Evolutionary conservation across 2,888 invertebrate species (phyloP), one percentile per base, ranked within the genome.

Genomic region (Sarcophaga rosellei): DNA sequence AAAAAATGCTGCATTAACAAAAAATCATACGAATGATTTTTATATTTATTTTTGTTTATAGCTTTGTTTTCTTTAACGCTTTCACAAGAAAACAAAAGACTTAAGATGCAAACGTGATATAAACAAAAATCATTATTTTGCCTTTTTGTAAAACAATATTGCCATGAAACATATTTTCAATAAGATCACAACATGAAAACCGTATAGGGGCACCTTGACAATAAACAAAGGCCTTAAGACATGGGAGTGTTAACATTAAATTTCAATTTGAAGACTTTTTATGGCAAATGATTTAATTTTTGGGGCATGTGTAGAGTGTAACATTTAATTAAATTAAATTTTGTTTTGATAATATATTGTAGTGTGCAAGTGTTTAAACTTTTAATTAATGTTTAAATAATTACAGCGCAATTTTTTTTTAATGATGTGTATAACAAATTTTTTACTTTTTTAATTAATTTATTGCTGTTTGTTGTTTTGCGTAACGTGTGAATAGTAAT

Each of bases 401-500:
- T 80, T 74, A 63, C 44, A 59, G 15, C 8, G 35, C 59, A 65
- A 78, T 84, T 84, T 86, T 66, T 35, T 35, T 35, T 35, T 35
- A 35, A 35, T 35, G 35, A 35, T 35, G 35, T 8, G 35, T 35
- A 35, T 53, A 53, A 53, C 53, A 53, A 53, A 53, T 47, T 61
- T 78, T 53, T 53, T 83, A 21, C 11, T 10, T 21, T 53, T 53
- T 53, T 53, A 25, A 1, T 63, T 45, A 8, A 8, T 59, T 20
- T 69, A 8, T 63, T 35, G 53, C 10, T 20, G 59, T 53, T 59
- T 65, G 21, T 76, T 63, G 23, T 15, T 80, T 84, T 86, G 86
- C 86, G 78, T 84, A 86, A 86, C 84, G 86, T 81, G 78, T 86
- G 74, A 86, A 85, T 84, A 70, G 62, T 47, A 75, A 86, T 78